Evolutionary conservation across 2,888 invertebrate genomes (phyloP).

Genomic region (Leucozona laternaria): DNA sequence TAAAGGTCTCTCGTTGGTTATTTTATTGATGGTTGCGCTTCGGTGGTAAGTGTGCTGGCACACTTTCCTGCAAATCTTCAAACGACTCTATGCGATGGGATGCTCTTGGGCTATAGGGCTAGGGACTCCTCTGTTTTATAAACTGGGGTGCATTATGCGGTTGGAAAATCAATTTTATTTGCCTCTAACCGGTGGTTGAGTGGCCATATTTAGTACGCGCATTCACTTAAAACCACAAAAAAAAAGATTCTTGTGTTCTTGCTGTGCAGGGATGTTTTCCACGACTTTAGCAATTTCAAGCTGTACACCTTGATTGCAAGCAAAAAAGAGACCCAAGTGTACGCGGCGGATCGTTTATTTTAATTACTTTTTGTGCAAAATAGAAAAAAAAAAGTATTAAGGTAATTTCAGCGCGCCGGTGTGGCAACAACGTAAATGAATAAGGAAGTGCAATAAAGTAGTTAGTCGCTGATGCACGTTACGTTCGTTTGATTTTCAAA

Average conservation of each 20-base stretch:
- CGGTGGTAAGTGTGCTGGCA: slow-evolving; percentile 25
- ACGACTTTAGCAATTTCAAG: not conserved
- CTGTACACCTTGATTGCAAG: not conserved
- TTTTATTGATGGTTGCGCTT: slow-evolving; percentile 28
- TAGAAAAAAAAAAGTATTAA: not conserved
- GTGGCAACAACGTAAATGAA: slow-evolving; percentile 10
- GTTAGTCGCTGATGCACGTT: not conserved
- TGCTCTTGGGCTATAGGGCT: not conserved
- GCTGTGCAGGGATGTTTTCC: not conserved
- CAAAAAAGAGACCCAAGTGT: not conserved
- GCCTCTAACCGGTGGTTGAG: slow-evolving; percentile 9
- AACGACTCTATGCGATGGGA: not conserved
- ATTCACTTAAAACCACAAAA: not conserved
- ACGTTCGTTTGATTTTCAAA: slow-evolving; percentile 40
- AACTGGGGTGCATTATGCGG: not conserved
- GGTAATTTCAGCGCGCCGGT: slow-evolving; percentile 16
- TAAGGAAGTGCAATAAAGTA: slow-evolving; percentile 13
- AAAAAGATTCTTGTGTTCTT: not conserved
- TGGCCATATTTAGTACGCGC: slow-evolving; percentile 8
- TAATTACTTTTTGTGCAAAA: slow-evolving; percentile 4
- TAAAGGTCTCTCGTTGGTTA: not conserved
- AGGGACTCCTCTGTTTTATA: not conserved
- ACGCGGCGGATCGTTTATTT: slow-evolving; percentile 23
- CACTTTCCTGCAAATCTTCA: not conserved
- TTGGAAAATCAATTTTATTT: slow-evolving; percentile 26